A percentile compares a stretch with the other conserved stretches of the same genome.
Evolutionary conservation across 2,113 vertebrate species (phyloP).

Genomic region (Collichthys lucidus): DNA sequence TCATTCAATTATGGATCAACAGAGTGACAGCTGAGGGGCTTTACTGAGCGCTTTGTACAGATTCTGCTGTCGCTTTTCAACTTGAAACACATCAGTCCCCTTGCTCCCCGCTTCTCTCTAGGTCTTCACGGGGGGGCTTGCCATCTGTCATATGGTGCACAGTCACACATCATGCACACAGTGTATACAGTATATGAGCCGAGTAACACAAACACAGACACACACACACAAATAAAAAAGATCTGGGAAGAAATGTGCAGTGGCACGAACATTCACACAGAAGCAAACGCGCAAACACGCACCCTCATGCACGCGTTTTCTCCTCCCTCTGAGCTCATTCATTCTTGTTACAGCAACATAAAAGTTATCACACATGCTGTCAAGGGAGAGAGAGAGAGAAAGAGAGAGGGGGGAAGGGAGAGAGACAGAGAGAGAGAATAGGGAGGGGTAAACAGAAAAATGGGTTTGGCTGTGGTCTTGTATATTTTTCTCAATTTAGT

Average conservation of each 20-base stretch:
- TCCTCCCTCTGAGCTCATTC: slow-evolving; percentile 56
- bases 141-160: slow-evolving; percentile 71
- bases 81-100: slow-evolving; percentile 70
- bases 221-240: background rate
- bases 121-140: slow-evolving; percentile 61
- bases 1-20: slow-evolving; percentile 70
- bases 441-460: slow-evolving; percentile 3
- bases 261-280: background rate
- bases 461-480: slow-evolving; percentile 38
- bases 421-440: background rate
- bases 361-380: slow-evolving; percentile 62
- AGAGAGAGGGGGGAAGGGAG: background rate
- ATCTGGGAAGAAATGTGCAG: slow-evolving; percentile 20
- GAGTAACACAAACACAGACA: slow-evolving; percentile 14
- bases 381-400: slow-evolving; percentile 26
- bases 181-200: slow-evolving; percentile 18
- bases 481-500: slow-evolving; percentile 61
- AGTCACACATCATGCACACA: slow-evolving; percentile 21
- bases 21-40: slow-evolving; percentile 65
- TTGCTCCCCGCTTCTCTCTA: slow-evolving; percentile 47
- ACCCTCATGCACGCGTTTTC: background rate
- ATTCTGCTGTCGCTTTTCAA: slow-evolving; percentile 66
- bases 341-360: slow-evolving; percentile 67
- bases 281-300: slow-evolving; percentile 8
- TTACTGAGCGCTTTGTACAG: slow-evolving; percentile 55